Evolutionary conservation across 2,888 invertebrate genomes (phyloP), one percentile per base, ranked within the genome.

Genomic region (Diplolepis rosae): DNA sequence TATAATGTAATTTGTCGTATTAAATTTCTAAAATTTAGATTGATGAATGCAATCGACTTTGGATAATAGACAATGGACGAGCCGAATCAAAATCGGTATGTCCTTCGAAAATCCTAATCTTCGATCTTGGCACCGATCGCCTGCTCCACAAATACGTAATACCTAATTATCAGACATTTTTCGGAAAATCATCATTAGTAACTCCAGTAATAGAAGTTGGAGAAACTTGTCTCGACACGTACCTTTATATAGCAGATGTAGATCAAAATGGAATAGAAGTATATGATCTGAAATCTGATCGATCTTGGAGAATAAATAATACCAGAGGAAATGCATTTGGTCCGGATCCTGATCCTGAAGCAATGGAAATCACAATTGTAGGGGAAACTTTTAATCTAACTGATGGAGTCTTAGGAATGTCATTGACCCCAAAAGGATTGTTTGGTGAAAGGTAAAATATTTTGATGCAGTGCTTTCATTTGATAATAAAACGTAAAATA

Each of bases 31-130:
- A 68, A 71, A 75, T 79, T 66, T 78, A 89, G 89, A 88, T 89
- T 73, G 90, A 90, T 81, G 87, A 88, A 69, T 89, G 87, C 77
- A 79, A 88, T 78, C 87, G 90, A 52, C 83, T 90, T 73, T 90
- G 90, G 90, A 78, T 88, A 28, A 82, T 89, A 70, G 90, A 90
- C 76, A 83, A 81, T 2, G 90, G 90, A 2, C 77, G 84, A 48
- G 70, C 74, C 4, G 66, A 67, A 6, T 54, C 66, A 1, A 76
- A 81, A 3, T 22, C 83, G 7, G 75, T 85, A 39, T 90, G 90
- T 65, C 88, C 88, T 0, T 73, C 85, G 30, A 90, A 90, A 79
- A 85, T 90, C 65, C 76, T 90, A 66, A 83, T 88, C 67, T 89
- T 90, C 69, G 88, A 90, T 80, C 82, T 90, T 9, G 75, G 72